Conservation (phyloP, 2,113 vertebrate species). For the Canis aureus region DNA sequence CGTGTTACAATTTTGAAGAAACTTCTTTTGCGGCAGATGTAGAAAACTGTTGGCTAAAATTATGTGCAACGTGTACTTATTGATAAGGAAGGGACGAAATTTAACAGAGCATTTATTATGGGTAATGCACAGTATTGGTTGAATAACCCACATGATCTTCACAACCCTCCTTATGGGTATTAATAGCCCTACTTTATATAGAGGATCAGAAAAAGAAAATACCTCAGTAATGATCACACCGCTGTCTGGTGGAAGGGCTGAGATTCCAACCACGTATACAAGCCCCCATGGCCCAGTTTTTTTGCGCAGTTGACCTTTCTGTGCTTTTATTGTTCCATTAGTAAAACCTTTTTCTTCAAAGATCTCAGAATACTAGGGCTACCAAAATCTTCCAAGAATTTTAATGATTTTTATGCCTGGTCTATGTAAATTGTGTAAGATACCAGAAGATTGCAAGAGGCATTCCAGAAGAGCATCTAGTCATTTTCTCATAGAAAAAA, state of each 20-base stretch:
- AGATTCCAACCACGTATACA: not conserved
- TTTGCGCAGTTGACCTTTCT: not conserved
- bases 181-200: not conserved
- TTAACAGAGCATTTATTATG: not conserved
- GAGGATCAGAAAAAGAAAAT: not conserved
- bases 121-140: not conserved
- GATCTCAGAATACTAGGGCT: not conserved
- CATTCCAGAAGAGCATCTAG: not conserved
- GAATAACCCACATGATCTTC: not conserved
- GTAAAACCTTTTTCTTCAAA: not conserved
- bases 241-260: accelerated
- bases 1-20: not conserved
- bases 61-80: not conserved
- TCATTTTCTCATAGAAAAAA: not conserved
- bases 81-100: not conserved
- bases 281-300: not conserved
- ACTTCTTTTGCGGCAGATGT: not conserved
- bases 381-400: not conserved
- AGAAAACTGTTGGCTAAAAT: not conserved
- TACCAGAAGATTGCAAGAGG: not conserved
- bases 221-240: not conserved
- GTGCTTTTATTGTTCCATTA: not conserved
- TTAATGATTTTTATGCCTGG: not conserved
- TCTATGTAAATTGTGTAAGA: not conserved
- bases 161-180: not conserved